Base-by-base conservation (phyloP, 2,113 vertebrate genomes). In the Trichomycterus rosablanca region DNA sequence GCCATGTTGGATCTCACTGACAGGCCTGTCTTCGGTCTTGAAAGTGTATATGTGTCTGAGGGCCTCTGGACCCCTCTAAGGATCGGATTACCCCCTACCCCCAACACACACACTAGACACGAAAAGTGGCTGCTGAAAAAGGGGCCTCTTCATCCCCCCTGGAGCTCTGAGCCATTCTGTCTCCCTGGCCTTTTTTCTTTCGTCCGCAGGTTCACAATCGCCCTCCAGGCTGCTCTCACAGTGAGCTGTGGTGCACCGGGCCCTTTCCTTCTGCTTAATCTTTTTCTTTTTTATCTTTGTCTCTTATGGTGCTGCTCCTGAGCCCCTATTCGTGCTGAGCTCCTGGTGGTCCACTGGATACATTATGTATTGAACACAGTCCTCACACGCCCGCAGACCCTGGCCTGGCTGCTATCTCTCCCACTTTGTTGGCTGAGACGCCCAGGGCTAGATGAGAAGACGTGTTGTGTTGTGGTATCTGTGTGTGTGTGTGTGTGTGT, bases 1-100 rank as follows among this genome's bases (percentile, higher is more conserved):
- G 62, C 68, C 78, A 83, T 82, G 77, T 86, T 82, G 71, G 74
- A 81, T 88, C 87, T 86, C 81, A 84, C 71, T 79, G 76, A 76
- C 73, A 78, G 78, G 74, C 78, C 76, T 78, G 68, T 78, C 67
- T 67, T 64, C 62, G 63, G 80, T 77, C 73, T 78, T 81, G 71
- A 73, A 66, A 73, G 62, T 24, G 72, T 79, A 78, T 83, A 54
- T 56, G 66, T 64, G 58, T 32, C 59, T 49, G 28, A 78, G 78
- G 81, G 76, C 81, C 80, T 76, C 79, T 74, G 71, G 79, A 79
- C 81, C 74, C 54, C 75, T 70, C 71, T 53, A 68, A 76, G 80
- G 78, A 85, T 84, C 79, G 80, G 79, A 80, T 85, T 84, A 80
- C 83, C 71, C 76, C 28, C 30, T 70, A 73, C 73, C 72, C 75